A percentile compares a stretch with the other conserved stretches of the same genome.
Evolutionary conservation across 2,113 vertebrate species (phyloP).

Genomic region (Meriones unguiculatus): DNA sequence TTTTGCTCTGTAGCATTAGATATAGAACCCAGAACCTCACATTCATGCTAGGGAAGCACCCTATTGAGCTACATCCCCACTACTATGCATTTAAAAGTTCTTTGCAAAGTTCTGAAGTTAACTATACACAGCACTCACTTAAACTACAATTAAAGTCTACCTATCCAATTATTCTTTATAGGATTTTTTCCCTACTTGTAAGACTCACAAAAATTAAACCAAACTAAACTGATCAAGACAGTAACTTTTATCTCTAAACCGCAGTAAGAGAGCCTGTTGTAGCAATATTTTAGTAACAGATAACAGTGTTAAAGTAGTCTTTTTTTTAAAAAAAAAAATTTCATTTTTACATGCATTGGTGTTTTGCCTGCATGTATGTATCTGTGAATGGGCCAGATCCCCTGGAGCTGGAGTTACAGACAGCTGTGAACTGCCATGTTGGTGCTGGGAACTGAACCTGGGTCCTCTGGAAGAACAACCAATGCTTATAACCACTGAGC

Average conservation of each 20-base stretch:
- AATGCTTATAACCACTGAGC: no score
- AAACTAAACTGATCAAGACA: slow-evolving; percentile 14
- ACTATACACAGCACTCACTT: neutral
- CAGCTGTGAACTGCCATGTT: no score
- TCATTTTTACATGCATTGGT: no score
- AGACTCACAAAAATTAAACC: slow-evolving; percentile 32
- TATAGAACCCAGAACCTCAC: neutral
- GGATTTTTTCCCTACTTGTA: neutral
- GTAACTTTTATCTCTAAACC: slow-evolving; percentile 52
- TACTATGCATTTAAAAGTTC: neutral
- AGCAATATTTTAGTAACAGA: neutral
- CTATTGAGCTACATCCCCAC: neutral
- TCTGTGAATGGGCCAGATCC: no score
- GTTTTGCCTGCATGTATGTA: no score
- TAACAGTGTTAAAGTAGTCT: neutral
- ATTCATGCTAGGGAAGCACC: neutral
- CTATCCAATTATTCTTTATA: neutral
- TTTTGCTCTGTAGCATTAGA: neutral
- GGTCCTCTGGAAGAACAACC: no score
- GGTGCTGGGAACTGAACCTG: no score
- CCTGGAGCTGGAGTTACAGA: no score
- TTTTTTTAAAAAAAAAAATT: no score
- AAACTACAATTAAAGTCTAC: slow-evolving; percentile 46
- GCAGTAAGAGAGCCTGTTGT: neutral
- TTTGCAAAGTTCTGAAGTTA: slow-evolving; percentile 46